phyloP scores from a whole-genome alignment of 2,888 invertebrate species.

The Hemistola chrysoprasaria region DNA sequence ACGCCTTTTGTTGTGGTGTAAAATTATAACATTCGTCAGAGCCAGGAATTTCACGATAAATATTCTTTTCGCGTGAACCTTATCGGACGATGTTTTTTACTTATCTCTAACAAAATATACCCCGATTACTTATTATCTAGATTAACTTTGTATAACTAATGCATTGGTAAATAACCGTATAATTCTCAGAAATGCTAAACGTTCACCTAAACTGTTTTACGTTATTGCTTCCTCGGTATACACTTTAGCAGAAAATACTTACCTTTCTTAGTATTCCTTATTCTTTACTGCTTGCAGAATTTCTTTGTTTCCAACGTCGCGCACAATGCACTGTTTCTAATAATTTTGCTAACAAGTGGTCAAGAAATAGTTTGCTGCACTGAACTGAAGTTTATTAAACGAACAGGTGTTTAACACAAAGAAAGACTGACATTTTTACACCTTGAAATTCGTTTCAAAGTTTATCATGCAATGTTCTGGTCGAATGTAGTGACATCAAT shows the following conservation, averaged over 20 bases:
- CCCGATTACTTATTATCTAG: constrained; percentile 33
- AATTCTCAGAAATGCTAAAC: constrained; percentile 24
- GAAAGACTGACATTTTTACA: too few relatives aligned
- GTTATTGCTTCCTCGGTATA: constrained; percentile 42
- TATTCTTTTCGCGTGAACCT: constrained; percentile 26
- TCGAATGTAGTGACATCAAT: too few relatives aligned
- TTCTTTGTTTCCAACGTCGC: constrained; percentile 66
- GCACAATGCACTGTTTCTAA: constrained; percentile 68
- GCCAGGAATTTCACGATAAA: constrained; percentile 27
- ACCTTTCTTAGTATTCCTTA: constrained; percentile 55
- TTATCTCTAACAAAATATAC: constrained; percentile 23
- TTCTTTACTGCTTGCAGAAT: constrained; percentile 61
- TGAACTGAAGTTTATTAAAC: constrained; percentile 51
- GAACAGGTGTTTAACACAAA: constrained; percentile 43
- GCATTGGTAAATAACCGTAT: constrained; percentile 25
- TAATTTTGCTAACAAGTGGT: constrained; percentile 66
- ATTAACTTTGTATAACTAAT: constrained; percentile 26
- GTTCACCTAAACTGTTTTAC: constrained; percentile 31
- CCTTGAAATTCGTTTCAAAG: too few relatives aligned
- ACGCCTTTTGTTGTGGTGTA: constrained; percentile 59
- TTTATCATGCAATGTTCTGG: too few relatives aligned
- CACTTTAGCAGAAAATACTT: constrained; percentile 42
- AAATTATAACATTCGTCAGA: constrained; percentile 43
- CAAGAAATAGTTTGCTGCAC: constrained; percentile 52
- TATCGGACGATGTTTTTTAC: constrained; percentile 54